These are phyloP conservation scores for Acanthurus tractus DNA, from an alignment of 2,797 vertebrate genomes.

Conservation along the genomic window DNA sequence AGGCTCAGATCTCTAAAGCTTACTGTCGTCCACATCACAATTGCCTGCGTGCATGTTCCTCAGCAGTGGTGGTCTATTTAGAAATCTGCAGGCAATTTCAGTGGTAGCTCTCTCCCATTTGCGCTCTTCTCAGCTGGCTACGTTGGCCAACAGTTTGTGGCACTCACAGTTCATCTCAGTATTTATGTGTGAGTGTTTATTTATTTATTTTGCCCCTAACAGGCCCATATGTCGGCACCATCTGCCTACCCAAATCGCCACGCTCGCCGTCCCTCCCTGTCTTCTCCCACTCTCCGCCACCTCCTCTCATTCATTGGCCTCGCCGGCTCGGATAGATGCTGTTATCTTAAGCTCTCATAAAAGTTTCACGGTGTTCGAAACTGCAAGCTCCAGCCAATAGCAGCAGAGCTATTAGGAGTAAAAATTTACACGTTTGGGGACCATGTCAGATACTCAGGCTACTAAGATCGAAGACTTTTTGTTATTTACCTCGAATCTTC, in stretches of 20 bases:
- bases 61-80: conserved; percentile 30
- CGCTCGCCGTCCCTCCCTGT: conserved; percentile 50
- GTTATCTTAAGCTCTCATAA: conserved; percentile 42
- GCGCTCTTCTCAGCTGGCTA: conserved; percentile 56
- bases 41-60: conserved; percentile 15
- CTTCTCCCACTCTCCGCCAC: conserved; percentile 54
- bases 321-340: conserved; percentile 4
- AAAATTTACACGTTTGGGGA: not conserved
- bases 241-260: conserved; percentile 76
- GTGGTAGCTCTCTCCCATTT: conserved; percentile 18
- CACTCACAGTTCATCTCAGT: conserved; percentile 77
- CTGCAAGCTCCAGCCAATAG: not conserved
- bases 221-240: conserved; percentile 80
- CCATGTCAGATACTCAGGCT: not conserved
- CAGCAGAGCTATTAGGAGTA: not conserved
- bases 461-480: not conserved
- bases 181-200: conserved; percentile 80
- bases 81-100: conserved; percentile 50
- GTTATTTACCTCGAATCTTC: not conserved
- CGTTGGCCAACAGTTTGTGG: conserved; percentile 70
- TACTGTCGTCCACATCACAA: conserved; percentile 33
- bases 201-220: conserved; percentile 84
- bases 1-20: conserved; percentile 46
- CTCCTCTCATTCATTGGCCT: conserved; percentile 52
- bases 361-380: conserved; percentile 37